Base-by-base conservation (phyloP, 2,888 invertebrate genomes). In the Hypolimnas misippus region DNA sequence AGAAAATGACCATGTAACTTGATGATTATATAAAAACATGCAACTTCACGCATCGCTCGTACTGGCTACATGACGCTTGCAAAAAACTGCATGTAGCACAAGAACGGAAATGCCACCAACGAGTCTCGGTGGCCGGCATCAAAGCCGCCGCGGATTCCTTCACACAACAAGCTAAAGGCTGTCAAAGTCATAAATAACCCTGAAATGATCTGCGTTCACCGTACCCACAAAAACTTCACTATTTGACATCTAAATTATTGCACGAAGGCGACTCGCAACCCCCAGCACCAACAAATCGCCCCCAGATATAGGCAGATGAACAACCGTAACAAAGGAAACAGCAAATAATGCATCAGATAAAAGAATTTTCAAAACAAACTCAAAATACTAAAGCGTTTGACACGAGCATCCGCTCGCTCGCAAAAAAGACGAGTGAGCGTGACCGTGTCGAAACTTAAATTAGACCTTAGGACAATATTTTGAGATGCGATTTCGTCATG, bases 351-450 rank as follows among this genome's bases (percentile, higher is more conserved):
- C 84, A 89, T 87, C 90, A 89, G 86, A 92, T 91, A 92, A 92
- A 92, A 92, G 92, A 92, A 88, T 92, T 91, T 92, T 92, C 91
- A 92, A 92, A 92, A 92, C 92, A 92, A 92, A 92, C 90, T 92
- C 91, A 89, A 90, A 89, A 90, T 91, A 91, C 89, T 89, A 87
- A 91, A 89, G 89, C 91, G 89, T 88, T 92, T 91, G 92, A 92
- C 92, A 90, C 90, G 91, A 89, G 92, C 92, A 92, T 92, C 92
- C 92, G 92, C 87, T 89, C 77, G 79, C 73, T 73, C 74, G 83
- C 86, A 89, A 91, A 90, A 90, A 89, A 89, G 73, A 79, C 69
- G 72, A 72, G 73, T 70, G 68, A 73, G 73, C 82, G 81, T 83
- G 81, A 81, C 86, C 70, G 83, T 87, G 84, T 73, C 74, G 68